Percentiles rank a stretch among this genome's conserved stretches.
Conservation (phyloP, 2,113 vertebrate genomes). For the Nipponia nippon region DNA sequence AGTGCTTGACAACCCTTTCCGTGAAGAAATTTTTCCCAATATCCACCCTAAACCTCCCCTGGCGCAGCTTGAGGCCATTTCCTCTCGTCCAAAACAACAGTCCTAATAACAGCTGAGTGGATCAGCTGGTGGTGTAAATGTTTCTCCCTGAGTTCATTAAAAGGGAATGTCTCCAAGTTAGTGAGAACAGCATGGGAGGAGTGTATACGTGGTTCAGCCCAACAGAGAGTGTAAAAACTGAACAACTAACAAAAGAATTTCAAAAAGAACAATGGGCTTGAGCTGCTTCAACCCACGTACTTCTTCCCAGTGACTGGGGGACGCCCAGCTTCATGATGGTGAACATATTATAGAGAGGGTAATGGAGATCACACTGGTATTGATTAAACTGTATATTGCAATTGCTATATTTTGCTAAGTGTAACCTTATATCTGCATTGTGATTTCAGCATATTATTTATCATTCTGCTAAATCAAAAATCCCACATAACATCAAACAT, state of each 20-base stretch:
- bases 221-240: neutral
- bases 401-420: neutral
- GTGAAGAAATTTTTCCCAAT: no score
- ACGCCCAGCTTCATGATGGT: accelerated
- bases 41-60: no score
- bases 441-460: neutral
- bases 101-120: neutral
- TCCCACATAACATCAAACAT: neutral
- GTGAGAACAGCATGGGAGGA: accelerated
- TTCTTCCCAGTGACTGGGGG: neutral
- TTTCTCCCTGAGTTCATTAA: neutral
- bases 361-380: accelerated
- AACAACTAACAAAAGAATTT: neutral
- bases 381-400: neutral
- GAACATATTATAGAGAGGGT: neutral
- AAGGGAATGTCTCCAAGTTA: neutral
- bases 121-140: neutral
- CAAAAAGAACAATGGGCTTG: no score
- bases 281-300: neutral
- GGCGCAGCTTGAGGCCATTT: no score
- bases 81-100: no score
- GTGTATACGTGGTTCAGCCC: neutral
- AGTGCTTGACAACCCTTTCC: no score
- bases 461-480: neutral
- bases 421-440: neutral